Evolutionary conservation across 1,140 invertebrate genomes (phyloP).

Genomic region (Semibalanus balanoides): DNA sequence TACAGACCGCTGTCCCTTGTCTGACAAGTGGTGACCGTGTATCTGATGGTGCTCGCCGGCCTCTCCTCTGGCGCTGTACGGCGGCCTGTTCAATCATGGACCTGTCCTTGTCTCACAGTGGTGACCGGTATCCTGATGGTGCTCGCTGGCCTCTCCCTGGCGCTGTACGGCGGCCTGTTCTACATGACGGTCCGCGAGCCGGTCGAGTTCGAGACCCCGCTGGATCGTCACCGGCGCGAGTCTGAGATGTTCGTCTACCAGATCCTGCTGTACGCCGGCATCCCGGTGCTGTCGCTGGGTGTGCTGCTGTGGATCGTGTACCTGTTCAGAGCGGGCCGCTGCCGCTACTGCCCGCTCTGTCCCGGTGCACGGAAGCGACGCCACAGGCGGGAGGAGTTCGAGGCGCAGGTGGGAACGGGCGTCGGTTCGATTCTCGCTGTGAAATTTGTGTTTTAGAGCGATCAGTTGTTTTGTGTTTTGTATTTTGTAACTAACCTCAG

Average conservation of each 20-base stretch:
- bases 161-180: neutral
- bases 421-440: too few relatives aligned
- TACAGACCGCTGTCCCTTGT: too few relatives aligned
- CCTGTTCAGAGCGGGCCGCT: neutral
- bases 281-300: neutral
- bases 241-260: neutral
- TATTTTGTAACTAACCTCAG: too few relatives aligned
- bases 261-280: neutral
- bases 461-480: too few relatives aligned
- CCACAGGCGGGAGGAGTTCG: neutral
- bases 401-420: neutral
- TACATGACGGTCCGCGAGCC: neutral
- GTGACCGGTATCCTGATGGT: neutral
- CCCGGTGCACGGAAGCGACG: neutral
- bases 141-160: neutral
- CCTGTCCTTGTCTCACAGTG: neutral
- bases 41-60: neutral
- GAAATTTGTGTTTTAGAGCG: too few relatives aligned
- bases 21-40: neutral
- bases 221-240: neutral
- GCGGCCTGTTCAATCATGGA: too few relatives aligned
- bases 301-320: neutral
- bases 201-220: neutral
- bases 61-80: too few relatives aligned
- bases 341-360: neutral